phyloP scores from a whole-genome alignment of 2,113 vertebrate genomes.

The Forbesichthys agassizii region DNA sequence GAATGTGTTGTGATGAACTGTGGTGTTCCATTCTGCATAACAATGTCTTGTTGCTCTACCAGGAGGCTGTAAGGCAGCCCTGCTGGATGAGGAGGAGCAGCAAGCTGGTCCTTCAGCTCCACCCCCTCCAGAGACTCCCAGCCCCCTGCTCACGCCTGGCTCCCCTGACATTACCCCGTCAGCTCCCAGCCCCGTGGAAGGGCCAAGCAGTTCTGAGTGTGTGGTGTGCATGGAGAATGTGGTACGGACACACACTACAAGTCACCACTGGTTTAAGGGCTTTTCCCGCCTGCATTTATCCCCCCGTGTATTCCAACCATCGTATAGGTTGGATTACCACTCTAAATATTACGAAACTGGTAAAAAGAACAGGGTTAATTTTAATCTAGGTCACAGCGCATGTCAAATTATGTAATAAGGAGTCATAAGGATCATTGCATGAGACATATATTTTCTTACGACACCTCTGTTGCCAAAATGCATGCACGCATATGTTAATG shows the following conservation, averaged over 20 bases:
- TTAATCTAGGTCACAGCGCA: no score
- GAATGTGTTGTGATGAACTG: neutral
- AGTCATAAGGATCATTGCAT: no score
- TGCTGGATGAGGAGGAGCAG: constrained; percentile 27
- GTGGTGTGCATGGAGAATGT: constrained; percentile 91
- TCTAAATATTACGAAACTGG: no score
- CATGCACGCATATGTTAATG: no score
- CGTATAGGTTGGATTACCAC: no score
- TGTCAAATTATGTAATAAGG: no score
- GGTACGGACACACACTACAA: constrained; percentile 64
- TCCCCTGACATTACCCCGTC: constrained; percentile 65
- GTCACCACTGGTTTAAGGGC: no score
- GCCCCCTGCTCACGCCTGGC: constrained; percentile 64
- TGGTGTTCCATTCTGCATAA: neutral
- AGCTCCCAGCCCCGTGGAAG: constrained; percentile 64
- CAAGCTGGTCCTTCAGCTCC: constrained; percentile 15
- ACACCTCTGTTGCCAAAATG: no score
- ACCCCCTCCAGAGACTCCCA: constrained; percentile 28
- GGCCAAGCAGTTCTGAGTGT: constrained; percentile 79
- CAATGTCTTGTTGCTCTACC: constrained; percentile 28
- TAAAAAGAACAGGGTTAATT: no score
- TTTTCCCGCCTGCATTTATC: no score
- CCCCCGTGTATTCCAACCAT: no score
- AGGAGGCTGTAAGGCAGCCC: constrained; percentile 67
- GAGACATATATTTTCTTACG: no score